phyloP scores from a whole-genome alignment of 2,113 vertebrate genomes.

The Phyllostomus discolor region DNA sequence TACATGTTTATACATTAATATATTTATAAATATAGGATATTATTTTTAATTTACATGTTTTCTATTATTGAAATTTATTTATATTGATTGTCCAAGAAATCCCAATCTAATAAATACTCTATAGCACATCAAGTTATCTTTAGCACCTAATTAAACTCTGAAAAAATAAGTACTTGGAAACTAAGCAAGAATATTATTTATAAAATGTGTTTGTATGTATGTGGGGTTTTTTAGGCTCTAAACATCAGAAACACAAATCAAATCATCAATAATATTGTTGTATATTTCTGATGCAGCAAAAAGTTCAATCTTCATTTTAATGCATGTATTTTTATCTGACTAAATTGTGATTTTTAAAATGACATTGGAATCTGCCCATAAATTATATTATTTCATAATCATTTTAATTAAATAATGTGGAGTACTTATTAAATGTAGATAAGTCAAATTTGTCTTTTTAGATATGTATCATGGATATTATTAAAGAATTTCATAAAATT shows the following conservation, averaged over 20 bases:
- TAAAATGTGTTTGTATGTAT: neutral
- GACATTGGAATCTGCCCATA: neutral
- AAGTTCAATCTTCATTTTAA: constrained; percentile 27
- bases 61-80: neutral
- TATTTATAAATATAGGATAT: neutral
- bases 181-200: neutral
- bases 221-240: neutral
- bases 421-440: neutral
- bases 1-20: neutral
- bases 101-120: neutral
- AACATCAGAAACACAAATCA: neutral
- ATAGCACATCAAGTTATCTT: neutral
- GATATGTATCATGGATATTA: neutral
- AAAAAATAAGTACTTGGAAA: constrained; percentile 15
- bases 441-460: constrained; percentile 36
- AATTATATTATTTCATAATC: constrained; percentile 9
- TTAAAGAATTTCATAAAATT: neutral
- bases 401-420: constrained; percentile 19
- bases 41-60: neutral
- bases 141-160: neutral
- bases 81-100: neutral
- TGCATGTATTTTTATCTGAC: neutral
- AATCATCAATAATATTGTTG: neutral
- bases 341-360: constrained; percentile 8
- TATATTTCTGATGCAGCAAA: neutral